These are phyloP conservation scores for Epinotia nisella DNA, from an alignment of 2,888 invertebrate species.

Conservation along the genomic window DNA sequence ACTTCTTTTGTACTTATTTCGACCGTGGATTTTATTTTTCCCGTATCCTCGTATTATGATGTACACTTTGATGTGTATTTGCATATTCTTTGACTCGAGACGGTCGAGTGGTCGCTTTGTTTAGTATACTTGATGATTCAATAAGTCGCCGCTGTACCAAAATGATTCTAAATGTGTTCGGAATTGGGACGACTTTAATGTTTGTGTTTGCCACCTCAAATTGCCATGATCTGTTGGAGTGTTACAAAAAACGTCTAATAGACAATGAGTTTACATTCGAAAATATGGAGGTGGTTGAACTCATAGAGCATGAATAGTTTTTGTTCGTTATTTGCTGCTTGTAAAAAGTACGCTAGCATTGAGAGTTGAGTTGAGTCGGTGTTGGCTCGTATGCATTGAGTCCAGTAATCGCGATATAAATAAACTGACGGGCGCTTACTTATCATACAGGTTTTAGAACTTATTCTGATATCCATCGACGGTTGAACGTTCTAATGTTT, in stretches of 20 bases:
- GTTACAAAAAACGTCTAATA: conserved; percentile 74
- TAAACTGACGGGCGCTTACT: conserved; percentile 30
- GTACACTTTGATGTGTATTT: conserved; percentile 72
- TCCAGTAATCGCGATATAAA: conserved; percentile 39
- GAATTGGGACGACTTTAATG: conserved; percentile 47
- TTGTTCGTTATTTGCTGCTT: conserved; percentile 66
- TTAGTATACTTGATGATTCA: conserved; percentile 37
- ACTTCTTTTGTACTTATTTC: conserved; percentile 62
- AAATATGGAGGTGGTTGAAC: conserved; percentile 79
- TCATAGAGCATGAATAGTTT: conserved; percentile 71
- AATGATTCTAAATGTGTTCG: conserved; percentile 47
- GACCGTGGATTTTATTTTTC: conserved; percentile 62
- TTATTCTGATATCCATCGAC: conserved; percentile 18
- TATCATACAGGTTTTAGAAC: conserved; percentile 28
- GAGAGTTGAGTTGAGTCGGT: conserved; percentile 57
- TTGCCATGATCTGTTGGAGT: conserved; percentile 72
- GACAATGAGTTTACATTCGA: conserved; percentile 80
- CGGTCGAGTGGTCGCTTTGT: conserved; percentile 52
- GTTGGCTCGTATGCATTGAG: conserved; percentile 49
- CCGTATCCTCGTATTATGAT: conserved; percentile 63
- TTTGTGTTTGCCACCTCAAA: conserved; percentile 61
- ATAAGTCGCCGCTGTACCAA: conserved; percentile 25
- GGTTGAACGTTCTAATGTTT: conserved; percentile 15
- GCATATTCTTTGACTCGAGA: conserved; percentile 72
- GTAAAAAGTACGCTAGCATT: conserved; percentile 71